These are phyloP conservation scores for Oxyura jamaicensis DNA, from an alignment of 2,113 vertebrate species.

Conservation along the genomic window DNA sequence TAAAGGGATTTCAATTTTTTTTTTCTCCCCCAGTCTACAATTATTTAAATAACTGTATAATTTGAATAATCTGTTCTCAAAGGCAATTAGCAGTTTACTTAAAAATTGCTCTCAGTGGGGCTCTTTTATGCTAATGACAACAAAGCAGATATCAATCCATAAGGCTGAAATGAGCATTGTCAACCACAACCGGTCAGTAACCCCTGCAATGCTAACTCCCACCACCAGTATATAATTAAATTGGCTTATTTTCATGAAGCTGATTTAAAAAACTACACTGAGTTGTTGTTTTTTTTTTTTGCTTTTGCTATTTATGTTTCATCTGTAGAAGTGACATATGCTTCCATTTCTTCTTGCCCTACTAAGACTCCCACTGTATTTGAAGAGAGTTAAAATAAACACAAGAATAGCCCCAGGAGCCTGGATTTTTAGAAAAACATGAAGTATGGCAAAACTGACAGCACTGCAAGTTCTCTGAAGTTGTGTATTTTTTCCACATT, in stretches of 20 bases:
- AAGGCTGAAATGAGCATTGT: neutral
- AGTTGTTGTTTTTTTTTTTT: neutral
- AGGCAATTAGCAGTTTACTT: conserved; percentile 1
- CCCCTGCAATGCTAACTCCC: neutral
- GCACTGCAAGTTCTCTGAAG: neutral
- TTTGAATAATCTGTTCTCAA: neutral
- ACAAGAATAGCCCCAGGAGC: neutral
- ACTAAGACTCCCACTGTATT: neutral
- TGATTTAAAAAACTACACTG: neutral
- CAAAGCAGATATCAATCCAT: neutral
- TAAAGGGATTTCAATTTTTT: neutral
- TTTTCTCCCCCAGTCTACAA: neutral
- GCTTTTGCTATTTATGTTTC: neutral
- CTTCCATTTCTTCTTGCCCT: neutral
- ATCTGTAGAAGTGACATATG: neutral
- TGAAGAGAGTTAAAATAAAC: neutral
- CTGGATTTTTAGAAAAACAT: neutral
- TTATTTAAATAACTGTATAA: neutral
- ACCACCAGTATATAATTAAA: neutral
- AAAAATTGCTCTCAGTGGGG: neutral
- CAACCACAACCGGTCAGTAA: neutral
- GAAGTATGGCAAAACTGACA: neutral
- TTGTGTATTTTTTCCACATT: neutral
- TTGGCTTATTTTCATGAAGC: neutral
- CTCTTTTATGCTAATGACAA: neutral